These are phyloP conservation scores for Lamproptera curius DNA, from an alignment of 2,888 invertebrate genomes.

Conservation along the genomic window DNA sequence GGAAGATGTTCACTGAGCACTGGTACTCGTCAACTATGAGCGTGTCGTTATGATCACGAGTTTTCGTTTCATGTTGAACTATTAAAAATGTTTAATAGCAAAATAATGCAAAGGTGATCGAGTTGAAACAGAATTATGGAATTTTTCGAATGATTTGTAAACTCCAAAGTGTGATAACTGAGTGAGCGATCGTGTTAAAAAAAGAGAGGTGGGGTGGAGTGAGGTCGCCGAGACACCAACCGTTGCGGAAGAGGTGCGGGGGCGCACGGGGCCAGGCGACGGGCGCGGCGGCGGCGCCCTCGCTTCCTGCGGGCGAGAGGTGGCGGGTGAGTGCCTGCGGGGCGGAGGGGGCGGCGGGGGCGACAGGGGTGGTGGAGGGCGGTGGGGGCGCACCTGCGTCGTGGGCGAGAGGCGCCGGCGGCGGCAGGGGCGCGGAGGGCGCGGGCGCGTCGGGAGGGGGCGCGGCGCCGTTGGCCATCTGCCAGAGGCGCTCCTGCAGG, in stretches of 20 bases:
- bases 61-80: too few relatives aligned
- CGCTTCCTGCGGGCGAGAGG: neutral
- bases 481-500: conserved; percentile 71
- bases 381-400: too few relatives aligned
- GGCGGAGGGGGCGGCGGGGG: conserved; percentile 7
- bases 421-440: conserved; percentile 29
- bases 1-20: conserved; percentile 35
- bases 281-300: conserved; percentile 6
- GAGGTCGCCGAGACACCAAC: too few relatives aligned
- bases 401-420: conserved; percentile 53
- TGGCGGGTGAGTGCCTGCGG: conserved; percentile 3
- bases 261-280: conserved; percentile 32
- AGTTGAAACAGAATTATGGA: too few relatives aligned
- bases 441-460: conserved; percentile 24
- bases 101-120: too few relatives aligned
- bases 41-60: too few relatives aligned
- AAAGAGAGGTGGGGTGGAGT: too few relatives aligned
- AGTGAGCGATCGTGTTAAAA: too few relatives aligned
- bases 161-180: too few relatives aligned
- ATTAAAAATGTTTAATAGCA: too few relatives aligned
- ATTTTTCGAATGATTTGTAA: too few relatives aligned
- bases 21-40: too few relatives aligned
- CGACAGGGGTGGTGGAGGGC: neutral
- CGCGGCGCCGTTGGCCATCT: conserved; percentile 72
- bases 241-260: conserved; percentile 22